A percentile compares a stretch with the other conserved stretches of the same genome.
phyloP scores from a whole-genome alignment of 2,797 vertebrate species.

The Pristis pectinata region DNA sequence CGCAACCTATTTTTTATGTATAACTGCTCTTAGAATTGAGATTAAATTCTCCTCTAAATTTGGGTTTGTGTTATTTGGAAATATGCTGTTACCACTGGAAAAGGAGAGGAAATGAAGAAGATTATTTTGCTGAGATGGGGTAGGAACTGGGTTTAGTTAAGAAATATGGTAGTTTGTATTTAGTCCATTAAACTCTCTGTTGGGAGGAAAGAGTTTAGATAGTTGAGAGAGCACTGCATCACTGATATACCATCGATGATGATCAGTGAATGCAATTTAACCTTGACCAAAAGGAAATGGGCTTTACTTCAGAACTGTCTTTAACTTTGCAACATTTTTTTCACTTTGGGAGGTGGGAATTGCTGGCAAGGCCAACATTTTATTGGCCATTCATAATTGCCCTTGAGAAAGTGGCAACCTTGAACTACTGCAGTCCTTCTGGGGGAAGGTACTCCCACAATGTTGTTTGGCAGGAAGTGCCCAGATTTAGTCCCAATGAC shows the following conservation, averaged over 20 bases:
- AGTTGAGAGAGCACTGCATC: background rate
- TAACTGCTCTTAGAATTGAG: constrained; percentile 13
- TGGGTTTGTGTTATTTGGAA: constrained; percentile 27
- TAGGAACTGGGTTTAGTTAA: background rate
- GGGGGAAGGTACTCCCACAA: too few species aligned
- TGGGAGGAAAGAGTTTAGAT: background rate
- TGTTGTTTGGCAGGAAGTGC: too few species aligned
- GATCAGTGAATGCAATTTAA: background rate
- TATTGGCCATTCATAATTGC: too few species aligned
- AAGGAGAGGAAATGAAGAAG: background rate
- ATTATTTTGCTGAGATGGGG: background rate
- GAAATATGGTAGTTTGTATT: background rate
- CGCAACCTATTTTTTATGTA: constrained; percentile 29
- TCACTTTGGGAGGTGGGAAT: too few species aligned
- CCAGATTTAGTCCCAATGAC: too few species aligned
- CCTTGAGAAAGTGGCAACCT: too few species aligned
- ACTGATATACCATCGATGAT: background rate
- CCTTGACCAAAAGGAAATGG: background rate
- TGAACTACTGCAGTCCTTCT: too few species aligned
- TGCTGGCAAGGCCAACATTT: too few species aligned
- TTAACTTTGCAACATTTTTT: background rate
- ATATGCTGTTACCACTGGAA: background rate
- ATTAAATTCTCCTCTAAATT: constrained; percentile 34
- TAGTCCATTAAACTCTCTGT: background rate
- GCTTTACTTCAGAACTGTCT: background rate